These are phyloP conservation scores for Baccha elongata DNA, from an alignment of 2,888 invertebrate species.

Conservation along the genomic window DNA sequence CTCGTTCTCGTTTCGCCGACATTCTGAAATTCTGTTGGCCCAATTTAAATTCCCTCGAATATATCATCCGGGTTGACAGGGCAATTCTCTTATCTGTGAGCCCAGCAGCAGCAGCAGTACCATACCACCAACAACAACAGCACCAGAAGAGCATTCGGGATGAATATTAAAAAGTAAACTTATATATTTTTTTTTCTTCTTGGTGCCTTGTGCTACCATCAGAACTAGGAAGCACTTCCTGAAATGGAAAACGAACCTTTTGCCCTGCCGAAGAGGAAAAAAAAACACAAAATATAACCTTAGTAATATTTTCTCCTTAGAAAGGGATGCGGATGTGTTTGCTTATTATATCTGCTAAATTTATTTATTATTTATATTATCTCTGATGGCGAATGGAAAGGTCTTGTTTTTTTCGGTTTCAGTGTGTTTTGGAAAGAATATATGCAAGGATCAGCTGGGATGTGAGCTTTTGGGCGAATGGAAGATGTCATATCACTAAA, in stretches of 20 bases:
- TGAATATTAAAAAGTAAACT: conserved; percentile 73
- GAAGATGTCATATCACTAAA: conserved; percentile 40
- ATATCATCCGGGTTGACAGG: conserved; percentile 88
- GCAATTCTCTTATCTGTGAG: conserved; percentile 87
- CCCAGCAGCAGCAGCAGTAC: conserved; percentile 78
- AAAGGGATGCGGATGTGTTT: conserved; percentile 53
- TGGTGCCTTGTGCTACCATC: conserved; percentile 25
- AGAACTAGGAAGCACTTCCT: conserved; percentile 57
- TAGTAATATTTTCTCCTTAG: conserved; percentile 36
- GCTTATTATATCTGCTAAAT: conserved; percentile 55
- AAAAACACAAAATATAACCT: conserved; percentile 18
- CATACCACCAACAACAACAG: conserved; percentile 13
- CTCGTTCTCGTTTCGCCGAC: conserved; percentile 55
- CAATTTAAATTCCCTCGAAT: conserved; percentile 84
- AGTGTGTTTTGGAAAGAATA: neutral
- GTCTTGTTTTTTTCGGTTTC: conserved; percentile 9
- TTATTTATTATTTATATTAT: conserved; percentile 70
- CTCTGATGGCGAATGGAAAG: conserved; percentile 41
- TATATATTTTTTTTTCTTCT: conserved; percentile 15
- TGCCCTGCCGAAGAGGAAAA: conserved; percentile 3
- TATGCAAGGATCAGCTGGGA: conserved; percentile 44
- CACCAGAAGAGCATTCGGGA: conserved; percentile 62
- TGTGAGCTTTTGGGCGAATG: neutral
- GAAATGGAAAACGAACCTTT: conserved; percentile 45
- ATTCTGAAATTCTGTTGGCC: conserved; percentile 75